Conservation (phyloP, 2,113 vertebrate genomes). For the Equus quagga region DNA sequence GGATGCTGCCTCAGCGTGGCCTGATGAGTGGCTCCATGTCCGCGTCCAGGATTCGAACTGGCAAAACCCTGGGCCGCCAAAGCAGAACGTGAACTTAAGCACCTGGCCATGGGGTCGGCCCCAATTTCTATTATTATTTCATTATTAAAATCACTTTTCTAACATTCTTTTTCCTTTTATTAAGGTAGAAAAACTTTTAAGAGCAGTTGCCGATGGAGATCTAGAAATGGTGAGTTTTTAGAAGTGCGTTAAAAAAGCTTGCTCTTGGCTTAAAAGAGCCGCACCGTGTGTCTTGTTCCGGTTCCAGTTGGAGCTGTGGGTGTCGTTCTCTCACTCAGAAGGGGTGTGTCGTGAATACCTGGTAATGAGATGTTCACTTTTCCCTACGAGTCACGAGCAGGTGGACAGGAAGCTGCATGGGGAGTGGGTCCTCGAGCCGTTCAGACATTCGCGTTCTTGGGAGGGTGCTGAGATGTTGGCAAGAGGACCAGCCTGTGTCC, state of each 20-base stretch:
- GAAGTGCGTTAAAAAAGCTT: not conserved
- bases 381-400: too few species aligned
- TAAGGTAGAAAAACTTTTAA: conserved; percentile 97
- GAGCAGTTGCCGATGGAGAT: conserved; percentile 96
- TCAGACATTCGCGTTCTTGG: not conserved
- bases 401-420: not conserved
- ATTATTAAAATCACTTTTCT: conserved; percentile 55
- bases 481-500: not conserved
- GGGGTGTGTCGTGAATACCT: not conserved
- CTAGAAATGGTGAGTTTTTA: conserved; percentile 95
- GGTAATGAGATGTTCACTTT: not conserved
- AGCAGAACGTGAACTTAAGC: too few species aligned
- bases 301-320: not conserved
- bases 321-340: too few species aligned
- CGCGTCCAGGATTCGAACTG: too few species aligned
- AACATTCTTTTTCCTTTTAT: conserved; percentile 67
- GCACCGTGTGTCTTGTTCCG: fast-evolving
- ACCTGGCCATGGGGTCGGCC: too few species aligned
- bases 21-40: too few species aligned
- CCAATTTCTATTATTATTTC: conserved; percentile 20
- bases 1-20: too few species aligned
- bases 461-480: not conserved
- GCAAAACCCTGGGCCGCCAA: too few species aligned
- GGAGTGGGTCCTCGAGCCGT: not conserved
- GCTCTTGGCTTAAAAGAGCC: fast-evolving